Evolutionary conservation across 2,888 invertebrate species (phyloP).

Genomic region (Amblyjoppa fuscipennis): DNA sequence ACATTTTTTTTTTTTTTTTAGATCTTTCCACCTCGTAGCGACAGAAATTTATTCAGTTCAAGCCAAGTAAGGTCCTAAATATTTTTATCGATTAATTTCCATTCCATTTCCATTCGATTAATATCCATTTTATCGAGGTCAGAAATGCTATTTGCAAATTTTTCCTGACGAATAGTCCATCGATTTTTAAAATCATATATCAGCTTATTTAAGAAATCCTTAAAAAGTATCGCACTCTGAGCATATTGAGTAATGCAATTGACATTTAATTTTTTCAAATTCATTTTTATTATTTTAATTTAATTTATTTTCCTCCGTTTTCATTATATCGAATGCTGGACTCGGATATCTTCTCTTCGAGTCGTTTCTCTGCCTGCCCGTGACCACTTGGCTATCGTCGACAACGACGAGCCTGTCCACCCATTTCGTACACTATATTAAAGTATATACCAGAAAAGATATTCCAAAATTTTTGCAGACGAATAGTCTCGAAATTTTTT

Average conservation of each 20-base stretch:
- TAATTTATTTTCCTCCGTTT: not conserved
- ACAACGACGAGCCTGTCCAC: slow-evolving; percentile 30
- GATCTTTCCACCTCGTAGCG: not conserved
- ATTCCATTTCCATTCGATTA: not conserved
- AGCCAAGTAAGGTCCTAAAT: not conserved
- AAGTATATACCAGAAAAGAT: not conserved
- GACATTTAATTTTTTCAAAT: not conserved
- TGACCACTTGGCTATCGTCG: slow-evolving; percentile 8
- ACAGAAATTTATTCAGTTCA: not conserved
- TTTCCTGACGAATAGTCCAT: no score
- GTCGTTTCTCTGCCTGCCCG: not conserved
- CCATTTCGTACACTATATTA: slow-evolving; percentile 39
- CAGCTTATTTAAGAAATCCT: no score
- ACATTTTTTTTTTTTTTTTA: not conserved
- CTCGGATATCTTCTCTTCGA: slow-evolving; percentile 30
- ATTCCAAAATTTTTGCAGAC: no score
- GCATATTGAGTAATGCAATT: no score
- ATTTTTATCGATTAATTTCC: not conserved
- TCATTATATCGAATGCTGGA: slow-evolving; percentile 22
- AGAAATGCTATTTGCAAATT: no score
- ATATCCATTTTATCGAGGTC: no score
- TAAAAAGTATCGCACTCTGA: no score
- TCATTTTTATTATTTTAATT: not conserved
- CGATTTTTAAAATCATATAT: no score
- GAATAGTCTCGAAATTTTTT: no score